Evolutionary conservation across 2,113 vertebrate species (phyloP), one percentile per base, ranked within the genome.

Genomic region (Polypterus senegalus): DNA sequence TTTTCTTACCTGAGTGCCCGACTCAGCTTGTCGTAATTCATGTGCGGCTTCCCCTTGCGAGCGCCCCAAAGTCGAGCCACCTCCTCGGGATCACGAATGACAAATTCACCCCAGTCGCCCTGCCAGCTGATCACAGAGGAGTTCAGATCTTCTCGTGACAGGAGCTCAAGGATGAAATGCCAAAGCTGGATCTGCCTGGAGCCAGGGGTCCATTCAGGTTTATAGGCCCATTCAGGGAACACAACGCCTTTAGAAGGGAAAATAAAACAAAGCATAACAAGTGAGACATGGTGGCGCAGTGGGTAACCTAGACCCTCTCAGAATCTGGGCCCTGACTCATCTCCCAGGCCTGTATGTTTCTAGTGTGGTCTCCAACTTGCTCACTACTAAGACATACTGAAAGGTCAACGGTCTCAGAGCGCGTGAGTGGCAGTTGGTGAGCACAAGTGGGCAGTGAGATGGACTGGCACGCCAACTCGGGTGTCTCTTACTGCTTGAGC

Each of bases 21-120:
- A 75, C 86, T 88, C 62, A 88, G 84, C 61, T 88, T 88, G 80
- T 88, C 86, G 48, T 88, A 88, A 72, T 88, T 88, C 85, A 88
- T 88, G 71, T 86, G 85, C 0, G 82, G 84, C 48, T 88, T 88
- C 51, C 85, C 84, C 69, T 88, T 88, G 76, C 86, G 77, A 70
- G 87, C 85, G 3, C 86, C 86, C 86, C 86, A 88, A 70, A 88
- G 77, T 59, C 68, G 66, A 48, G 86, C 86, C 68, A 88, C 66
- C 63, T 68, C 75, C 69, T 88, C 86, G 0, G 86, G 86, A 68
- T 88, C 83, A 49, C 77, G 67, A 66, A 88, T 88, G 47, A 88
- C 76, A 4, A 88, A 88, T 69, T 88, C 86, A 7, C 86, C 86
- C 82, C 83, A 87, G 65, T 88, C 84, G 2, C 77, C 76, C 4